These are phyloP conservation scores for Lagorchestes hirsutus DNA, from an alignment of 2,797 vertebrate genomes.

Conservation along the genomic window DNA sequence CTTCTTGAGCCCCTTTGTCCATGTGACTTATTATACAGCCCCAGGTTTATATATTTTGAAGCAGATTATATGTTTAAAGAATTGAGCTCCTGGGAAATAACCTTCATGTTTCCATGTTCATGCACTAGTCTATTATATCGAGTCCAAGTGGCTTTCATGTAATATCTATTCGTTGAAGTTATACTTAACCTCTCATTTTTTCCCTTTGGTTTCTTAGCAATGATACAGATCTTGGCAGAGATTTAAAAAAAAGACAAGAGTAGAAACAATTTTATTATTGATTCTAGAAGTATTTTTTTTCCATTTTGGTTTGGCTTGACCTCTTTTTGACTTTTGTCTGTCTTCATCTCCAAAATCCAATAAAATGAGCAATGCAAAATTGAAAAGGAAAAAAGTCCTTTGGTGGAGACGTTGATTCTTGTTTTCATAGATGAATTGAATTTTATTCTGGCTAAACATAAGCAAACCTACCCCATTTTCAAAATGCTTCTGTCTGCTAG, in stretches of 20 bases:
- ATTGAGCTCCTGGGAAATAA: not conserved
- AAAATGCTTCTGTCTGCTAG: not conserved
- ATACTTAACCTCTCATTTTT: slow-evolving; percentile 6
- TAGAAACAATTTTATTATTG: slow-evolving; percentile 38
- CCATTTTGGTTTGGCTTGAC: slow-evolving; percentile 43
- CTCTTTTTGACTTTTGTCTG: slow-evolving; percentile 37
- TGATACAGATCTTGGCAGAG: not conserved
- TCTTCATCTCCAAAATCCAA: slow-evolving; percentile 57
- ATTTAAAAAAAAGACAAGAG: slow-evolving; percentile 4
- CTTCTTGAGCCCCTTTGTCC: not conserved
- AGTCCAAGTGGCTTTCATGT: not conserved
- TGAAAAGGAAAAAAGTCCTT: not conserved
- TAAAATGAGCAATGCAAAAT: slow-evolving; percentile 44
- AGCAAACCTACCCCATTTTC: slow-evolving; percentile 18
- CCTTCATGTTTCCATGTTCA: not conserved
- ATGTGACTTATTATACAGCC: not conserved
- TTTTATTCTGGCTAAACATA: slow-evolving; percentile 47
- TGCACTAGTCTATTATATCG: not conserved
- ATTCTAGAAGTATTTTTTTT: slow-evolving; percentile 29
- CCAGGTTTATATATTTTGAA: not conserved
- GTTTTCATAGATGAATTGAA: slow-evolving; percentile 10
- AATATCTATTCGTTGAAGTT: slow-evolving; percentile 2
- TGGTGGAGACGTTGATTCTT: slow-evolving; percentile 3
- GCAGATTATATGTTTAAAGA: not conserved
- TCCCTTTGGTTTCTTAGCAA: not conserved